These are phyloP conservation scores for Luperina testacea DNA, from an alignment of 2,888 invertebrate species.

Conservation along the genomic window DNA sequence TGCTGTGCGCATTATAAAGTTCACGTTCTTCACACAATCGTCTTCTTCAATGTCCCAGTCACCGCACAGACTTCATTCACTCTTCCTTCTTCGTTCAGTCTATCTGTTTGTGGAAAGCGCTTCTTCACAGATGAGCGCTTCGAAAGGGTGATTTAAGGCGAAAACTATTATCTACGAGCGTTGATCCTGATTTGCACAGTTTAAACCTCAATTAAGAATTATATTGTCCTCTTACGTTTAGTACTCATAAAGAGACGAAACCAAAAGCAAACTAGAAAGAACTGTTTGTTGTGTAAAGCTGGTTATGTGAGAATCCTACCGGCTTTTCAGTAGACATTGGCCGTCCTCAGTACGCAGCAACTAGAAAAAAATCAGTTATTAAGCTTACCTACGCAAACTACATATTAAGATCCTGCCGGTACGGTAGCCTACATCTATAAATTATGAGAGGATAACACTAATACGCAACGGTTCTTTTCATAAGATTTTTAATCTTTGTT, in stretches of 20 bases:
- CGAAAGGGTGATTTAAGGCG: not conserved
- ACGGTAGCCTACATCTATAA: conserved; percentile 29
- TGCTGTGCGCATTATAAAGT: too few relatives aligned
- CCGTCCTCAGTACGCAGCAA: not conserved
- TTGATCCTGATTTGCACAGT: not conserved
- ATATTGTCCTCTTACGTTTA: not conserved
- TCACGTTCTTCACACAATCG: too few relatives aligned
- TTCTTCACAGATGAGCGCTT: conserved; percentile 39
- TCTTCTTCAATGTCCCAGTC: too few relatives aligned
- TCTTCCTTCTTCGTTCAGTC: too few relatives aligned
- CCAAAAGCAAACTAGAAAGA: not conserved
- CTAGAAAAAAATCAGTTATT: not conserved
- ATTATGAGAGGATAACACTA: conserved; percentile 30
- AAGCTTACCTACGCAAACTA: conserved; percentile 1
- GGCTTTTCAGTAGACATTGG: not conserved
- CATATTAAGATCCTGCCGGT: conserved; percentile 7
- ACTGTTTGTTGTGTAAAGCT: not conserved
- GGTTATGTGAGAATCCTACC: not conserved
- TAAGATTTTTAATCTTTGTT: conserved; percentile 34
- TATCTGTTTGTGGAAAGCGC: too few relatives aligned
- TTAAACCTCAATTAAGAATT: not conserved
- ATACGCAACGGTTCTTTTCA: conserved; percentile 31
- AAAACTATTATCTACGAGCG: not conserved
- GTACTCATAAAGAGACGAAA: too few relatives aligned
- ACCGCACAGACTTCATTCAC: too few relatives aligned